Conservation (phyloP, 2,888 invertebrate species). For the Ennomos quercinarius region DNA sequence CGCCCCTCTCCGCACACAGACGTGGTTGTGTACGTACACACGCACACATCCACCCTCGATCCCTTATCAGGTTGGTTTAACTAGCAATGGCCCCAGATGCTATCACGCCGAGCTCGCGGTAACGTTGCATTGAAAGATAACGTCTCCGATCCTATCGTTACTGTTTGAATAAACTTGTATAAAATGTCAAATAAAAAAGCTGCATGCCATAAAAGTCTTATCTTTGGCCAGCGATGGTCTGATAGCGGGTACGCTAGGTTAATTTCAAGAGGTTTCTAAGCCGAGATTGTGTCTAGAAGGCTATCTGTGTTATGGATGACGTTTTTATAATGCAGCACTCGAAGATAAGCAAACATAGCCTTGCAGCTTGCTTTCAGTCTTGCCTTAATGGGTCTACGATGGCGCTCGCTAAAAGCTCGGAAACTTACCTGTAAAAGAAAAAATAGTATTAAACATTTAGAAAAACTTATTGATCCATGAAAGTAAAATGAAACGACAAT, state of each 20-base stretch:
- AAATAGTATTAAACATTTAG: too few species aligned
- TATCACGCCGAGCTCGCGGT: conserved; percentile 82
- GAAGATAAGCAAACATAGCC: conserved; percentile 21
- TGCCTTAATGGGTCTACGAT: conserved; percentile 5
- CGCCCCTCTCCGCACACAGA: conserved; percentile 71
- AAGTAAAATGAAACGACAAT: too few species aligned
- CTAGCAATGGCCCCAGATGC: conserved; percentile 84
- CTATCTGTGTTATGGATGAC: conserved; percentile 40
- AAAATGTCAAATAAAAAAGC: conserved; percentile 85
- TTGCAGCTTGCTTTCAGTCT: conserved; percentile 1
- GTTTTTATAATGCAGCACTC: conserved; percentile 24
- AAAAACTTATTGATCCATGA: too few species aligned
- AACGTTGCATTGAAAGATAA: conserved; percentile 86
- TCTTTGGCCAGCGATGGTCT: conserved; percentile 68
- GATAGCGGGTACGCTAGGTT: conserved; percentile 57
- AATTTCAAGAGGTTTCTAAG: conserved; percentile 48
- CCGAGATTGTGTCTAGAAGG: conserved; percentile 41
- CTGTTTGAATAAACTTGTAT: conserved; percentile 86
- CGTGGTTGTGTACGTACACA: conserved; percentile 46
- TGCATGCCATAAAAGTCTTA: conserved; percentile 75
- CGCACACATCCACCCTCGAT: conserved; percentile 70
- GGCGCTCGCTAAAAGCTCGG: neutral
- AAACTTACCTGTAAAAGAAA: conserved; percentile 27
- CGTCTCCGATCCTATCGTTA: conserved; percentile 80
- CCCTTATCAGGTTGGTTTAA: conserved; percentile 83